These are phyloP conservation scores for Anseranas semipalmata DNA, from an alignment of 2,113 vertebrate species.

Conservation along the genomic window DNA sequence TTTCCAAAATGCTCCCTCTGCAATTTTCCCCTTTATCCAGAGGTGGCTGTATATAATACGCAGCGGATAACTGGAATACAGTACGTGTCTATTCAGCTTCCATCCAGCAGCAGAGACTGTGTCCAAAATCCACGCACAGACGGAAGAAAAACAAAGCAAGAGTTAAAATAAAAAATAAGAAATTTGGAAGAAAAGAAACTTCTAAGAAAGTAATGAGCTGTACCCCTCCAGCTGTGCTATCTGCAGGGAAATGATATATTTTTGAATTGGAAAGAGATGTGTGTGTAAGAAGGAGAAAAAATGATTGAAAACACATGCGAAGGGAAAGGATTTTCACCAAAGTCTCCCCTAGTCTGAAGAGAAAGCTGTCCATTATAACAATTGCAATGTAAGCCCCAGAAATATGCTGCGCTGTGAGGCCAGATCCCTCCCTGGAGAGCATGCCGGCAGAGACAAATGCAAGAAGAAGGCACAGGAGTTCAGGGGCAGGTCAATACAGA, in stretches of 20 bases:
- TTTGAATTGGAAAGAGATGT: background rate
- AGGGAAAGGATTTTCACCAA: constrained; percentile 4
- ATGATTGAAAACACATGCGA: background rate
- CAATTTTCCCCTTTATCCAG: background rate
- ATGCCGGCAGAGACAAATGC: background rate
- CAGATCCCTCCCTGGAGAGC: constrained; percentile 20
- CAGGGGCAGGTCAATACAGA: constrained; percentile 17
- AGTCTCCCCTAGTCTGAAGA: background rate
- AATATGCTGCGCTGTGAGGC: background rate
- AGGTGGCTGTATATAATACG: background rate
- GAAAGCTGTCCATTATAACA: constrained; percentile 23
- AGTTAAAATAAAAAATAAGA: background rate
- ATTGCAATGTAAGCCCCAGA: constrained; percentile 3
- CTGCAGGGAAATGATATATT: background rate
- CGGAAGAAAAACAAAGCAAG: background rate
- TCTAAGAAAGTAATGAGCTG: background rate
- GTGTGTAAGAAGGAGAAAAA: background rate
- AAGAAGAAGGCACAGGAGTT: constrained; percentile 1
- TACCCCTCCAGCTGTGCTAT: constrained; percentile 17
- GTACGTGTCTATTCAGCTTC: background rate
- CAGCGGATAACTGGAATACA: background rate
- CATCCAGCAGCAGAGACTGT: background rate
- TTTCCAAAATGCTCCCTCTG: background rate
- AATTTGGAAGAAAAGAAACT: background rate
- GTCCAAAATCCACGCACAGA: background rate